phyloP scores from a whole-genome alignment of 2,797 vertebrate genomes.

The Cyclura pinguis region DNA sequence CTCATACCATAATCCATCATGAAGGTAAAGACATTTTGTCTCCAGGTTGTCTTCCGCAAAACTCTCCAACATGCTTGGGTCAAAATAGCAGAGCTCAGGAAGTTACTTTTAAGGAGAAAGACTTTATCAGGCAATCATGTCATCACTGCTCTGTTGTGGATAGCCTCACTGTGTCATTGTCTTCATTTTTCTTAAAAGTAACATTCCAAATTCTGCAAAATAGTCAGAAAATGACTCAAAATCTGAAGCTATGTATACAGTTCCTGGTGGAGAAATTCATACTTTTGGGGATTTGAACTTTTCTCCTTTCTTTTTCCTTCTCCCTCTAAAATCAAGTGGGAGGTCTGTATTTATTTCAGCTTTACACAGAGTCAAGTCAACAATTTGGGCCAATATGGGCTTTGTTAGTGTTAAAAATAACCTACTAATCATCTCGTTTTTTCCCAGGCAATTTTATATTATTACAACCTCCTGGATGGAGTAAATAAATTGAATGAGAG shows the following conservation, averaged over 20 bases:
- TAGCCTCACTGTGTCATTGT: neutral
- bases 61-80: neutral
- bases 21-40: neutral
- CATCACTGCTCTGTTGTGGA: neutral
- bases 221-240: neutral
- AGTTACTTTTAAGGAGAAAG: neutral
- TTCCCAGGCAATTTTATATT: constrained; percentile 22
- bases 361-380: neutral
- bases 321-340: neutral
- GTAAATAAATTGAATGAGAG: constrained; percentile 28
- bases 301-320: neutral
- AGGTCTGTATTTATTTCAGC: neutral
- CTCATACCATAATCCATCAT: neutral
- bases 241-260: neutral
- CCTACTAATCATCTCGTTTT: constrained; percentile 20
- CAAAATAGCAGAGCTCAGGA: neutral
- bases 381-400: neutral
- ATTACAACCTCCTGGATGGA: constrained; percentile 9
- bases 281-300: neutral
- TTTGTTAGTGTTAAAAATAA: neutral
- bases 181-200: neutral
- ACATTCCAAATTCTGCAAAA: neutral
- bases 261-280: neutral
- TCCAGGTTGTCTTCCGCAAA: neutral
- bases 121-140: neutral